Evolutionary conservation across 2,113 vertebrate genomes (phyloP).

Genomic region (Tor tambroides): DNA sequence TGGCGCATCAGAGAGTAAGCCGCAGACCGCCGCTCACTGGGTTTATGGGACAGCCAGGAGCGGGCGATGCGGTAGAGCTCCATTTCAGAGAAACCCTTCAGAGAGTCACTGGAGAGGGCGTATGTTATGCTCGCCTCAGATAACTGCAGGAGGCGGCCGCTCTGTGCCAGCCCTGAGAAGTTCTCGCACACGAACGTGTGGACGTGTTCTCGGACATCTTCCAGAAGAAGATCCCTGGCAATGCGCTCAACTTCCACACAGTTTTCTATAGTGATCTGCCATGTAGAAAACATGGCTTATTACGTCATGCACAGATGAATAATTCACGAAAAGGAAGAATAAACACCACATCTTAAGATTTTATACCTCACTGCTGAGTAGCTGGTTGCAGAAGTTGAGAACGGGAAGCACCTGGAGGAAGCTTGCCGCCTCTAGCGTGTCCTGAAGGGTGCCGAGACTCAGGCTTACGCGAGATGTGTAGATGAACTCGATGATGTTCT

Average conservation of each 20-base stretch:
- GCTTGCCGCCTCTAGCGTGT: constrained; percentile 81
- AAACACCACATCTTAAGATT: background rate
- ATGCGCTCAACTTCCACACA: constrained; percentile 80
- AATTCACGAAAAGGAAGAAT: background rate
- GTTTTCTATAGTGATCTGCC: constrained; percentile 79
- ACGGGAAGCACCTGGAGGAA: constrained; percentile 82
- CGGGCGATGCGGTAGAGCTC: constrained; percentile 77
- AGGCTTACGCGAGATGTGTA: constrained; percentile 79
- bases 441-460: constrained; percentile 76
- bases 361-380: constrained; percentile 80
- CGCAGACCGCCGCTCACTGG: constrained; percentile 55
- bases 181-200: constrained; percentile 77
- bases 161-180: constrained; percentile 69
- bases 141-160: constrained; percentile 69
- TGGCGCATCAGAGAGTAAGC: constrained; percentile 75
- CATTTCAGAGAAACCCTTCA: constrained; percentile 76
- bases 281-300: background rate
- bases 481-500: constrained; percentile 82
- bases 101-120: constrained; percentile 73
- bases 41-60: constrained; percentile 73
- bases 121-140: constrained; percentile 70
- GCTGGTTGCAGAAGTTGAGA: constrained; percentile 79
- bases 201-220: constrained; percentile 73
- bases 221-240: constrained; percentile 73
- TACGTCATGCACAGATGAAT: background rate